A percentile compares a stretch with the other conserved stretches of the same genome.
Evolutionary conservation across 1,140 invertebrate genomes (phyloP).

Genomic region (Akabosia matsudoensis): DNA sequence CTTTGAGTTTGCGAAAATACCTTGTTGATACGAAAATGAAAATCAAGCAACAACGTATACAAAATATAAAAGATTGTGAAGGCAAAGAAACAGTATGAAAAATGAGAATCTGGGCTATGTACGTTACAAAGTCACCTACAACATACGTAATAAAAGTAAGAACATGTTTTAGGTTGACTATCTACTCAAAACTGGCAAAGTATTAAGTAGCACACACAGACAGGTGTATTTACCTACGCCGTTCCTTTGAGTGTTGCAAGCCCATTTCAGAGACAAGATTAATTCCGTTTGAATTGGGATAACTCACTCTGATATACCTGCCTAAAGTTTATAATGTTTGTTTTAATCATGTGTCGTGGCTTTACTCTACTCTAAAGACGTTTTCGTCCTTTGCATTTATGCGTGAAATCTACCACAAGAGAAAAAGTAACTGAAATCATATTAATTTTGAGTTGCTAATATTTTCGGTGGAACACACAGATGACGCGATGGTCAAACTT

Average conservation of each 20-base stretch:
- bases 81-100: neutral
- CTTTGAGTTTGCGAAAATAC: neutral
- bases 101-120: neutral
- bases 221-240: too few species aligned
- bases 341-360: too few species aligned
- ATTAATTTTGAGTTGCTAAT: neutral
- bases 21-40: neutral
- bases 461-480: neutral
- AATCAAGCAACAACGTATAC: neutral
- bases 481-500: constrained; percentile 10
- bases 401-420: neutral
- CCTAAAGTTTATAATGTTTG: too few species aligned
- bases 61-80: neutral
- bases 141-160: neutral
- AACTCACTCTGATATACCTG: too few species aligned
- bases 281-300: too few species aligned
- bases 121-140: neutral
- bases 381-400: neutral
- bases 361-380: too few species aligned
- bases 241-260: too few species aligned
- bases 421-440: neutral
- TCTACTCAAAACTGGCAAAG: neutral
- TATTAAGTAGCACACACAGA: neutral
- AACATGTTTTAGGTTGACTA: neutral
- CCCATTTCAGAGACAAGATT: too few species aligned